Conservation (phyloP, 2,797 vertebrate genomes). For the Urophycis tenuis region DNA sequence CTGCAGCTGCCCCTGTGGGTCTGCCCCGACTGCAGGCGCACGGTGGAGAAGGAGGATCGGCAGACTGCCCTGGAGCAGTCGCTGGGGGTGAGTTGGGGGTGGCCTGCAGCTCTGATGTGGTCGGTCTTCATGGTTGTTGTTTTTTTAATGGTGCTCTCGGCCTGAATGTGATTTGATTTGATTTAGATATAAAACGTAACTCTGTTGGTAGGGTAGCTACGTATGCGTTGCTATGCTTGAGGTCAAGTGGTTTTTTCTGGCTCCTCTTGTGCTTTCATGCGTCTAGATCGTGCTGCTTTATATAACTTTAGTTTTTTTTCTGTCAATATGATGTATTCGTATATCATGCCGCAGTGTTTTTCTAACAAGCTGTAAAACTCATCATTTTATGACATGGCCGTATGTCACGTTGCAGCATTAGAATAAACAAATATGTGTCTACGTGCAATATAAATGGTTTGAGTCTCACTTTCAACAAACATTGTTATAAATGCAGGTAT, state of each 20-base stretch:
- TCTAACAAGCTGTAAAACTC: not conserved
- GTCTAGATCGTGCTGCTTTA: not conserved
- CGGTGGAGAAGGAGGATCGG: slow-evolving; percentile 90
- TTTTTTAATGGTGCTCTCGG: not conserved
- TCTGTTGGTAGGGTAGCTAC: not conserved
- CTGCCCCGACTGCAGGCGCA: slow-evolving; percentile 90
- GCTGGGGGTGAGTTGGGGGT: slow-evolving; percentile 71
- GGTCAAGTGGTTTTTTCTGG: not conserved
- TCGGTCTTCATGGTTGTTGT: not conserved
- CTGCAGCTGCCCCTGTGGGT: slow-evolving; percentile 96
- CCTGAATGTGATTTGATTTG: not conserved
- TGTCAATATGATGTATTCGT: not conserved
- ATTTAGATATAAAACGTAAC: not conserved
- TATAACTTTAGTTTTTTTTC: not conserved
- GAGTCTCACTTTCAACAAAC: not conserved
- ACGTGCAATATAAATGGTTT: no score
- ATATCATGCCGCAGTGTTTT: not conserved
- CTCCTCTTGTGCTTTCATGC: not conserved
- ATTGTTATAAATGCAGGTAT: not conserved
- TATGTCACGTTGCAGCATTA: not conserved
- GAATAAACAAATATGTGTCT: not conserved
- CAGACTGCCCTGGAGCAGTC: slow-evolving; percentile 81
- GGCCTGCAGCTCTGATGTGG: not conserved
- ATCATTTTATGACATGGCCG: not conserved
- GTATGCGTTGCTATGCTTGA: not conserved